Conservation (phyloP, 1,140 invertebrate genomes). For the Lethrus apterus region DNA sequence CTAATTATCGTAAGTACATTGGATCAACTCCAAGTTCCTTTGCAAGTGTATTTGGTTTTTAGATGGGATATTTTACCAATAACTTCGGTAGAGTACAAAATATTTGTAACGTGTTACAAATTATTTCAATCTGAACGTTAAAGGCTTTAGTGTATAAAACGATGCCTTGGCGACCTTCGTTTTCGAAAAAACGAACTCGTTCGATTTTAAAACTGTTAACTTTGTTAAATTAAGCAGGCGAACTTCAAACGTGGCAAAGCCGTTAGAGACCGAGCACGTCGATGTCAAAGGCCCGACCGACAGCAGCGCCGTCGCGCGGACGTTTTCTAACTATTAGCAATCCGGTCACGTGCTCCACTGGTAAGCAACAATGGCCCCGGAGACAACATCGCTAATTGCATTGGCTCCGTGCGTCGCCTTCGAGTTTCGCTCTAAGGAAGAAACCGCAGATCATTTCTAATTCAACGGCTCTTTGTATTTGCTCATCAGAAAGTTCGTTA, state of each 20-base stretch:
- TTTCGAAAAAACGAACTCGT: no score
- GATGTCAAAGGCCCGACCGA: constrained; percentile 21
- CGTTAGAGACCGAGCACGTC: constrained; percentile 19
- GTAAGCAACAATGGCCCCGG: constrained; percentile 36
- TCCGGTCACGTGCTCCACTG: constrained; percentile 30
- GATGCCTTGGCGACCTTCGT: no score
- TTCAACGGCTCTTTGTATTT: constrained; percentile 21
- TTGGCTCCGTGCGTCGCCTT: constrained; percentile 23
- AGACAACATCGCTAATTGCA: constrained; percentile 39
- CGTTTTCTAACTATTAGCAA: constrained; percentile 13
- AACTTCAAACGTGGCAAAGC: constrained; percentile 33
- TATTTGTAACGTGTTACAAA: no score
- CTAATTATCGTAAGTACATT: no score
- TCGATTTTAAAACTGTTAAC: constrained; percentile 32
- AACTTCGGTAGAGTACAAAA: no score
- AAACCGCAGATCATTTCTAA: constrained; percentile 21
- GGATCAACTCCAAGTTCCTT: no score
- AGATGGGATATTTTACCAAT: no score
- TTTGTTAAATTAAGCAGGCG: constrained; percentile 31
- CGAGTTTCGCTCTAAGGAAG: constrained; percentile 18
- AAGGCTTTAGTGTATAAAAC: no score
- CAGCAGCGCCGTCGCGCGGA: constrained; percentile 8
- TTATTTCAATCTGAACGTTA: no score
- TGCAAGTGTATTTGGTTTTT: no score
- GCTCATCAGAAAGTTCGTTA: no score